A percentile compares a stretch with the other conserved stretches of the same genome.
These are phyloP conservation scores for Leptonema lineaticorne DNA, from an alignment of 1,140 invertebrate genomes.

Conservation along the genomic window DNA sequence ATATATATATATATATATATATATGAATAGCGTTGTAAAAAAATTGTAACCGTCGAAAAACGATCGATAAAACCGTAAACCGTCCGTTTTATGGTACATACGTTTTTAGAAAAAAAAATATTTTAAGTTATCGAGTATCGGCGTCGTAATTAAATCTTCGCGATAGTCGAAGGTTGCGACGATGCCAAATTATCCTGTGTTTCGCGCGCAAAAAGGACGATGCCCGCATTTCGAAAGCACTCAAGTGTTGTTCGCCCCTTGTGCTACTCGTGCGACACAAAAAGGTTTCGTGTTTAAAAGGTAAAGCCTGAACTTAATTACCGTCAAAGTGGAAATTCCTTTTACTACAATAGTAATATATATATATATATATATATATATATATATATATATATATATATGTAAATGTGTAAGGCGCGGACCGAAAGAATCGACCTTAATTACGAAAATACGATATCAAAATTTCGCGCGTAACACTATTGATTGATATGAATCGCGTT, in stretches of 20 bases:
- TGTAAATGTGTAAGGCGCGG: neutral
- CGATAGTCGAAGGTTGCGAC: neutral
- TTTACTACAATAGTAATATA: neutral
- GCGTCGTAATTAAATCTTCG: neutral
- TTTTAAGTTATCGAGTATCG: too few species aligned
- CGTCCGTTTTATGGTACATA: too few species aligned
- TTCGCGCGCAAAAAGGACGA: too few species aligned
- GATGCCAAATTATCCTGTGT: neutral
- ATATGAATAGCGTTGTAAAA: too few species aligned
- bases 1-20: too few species aligned
- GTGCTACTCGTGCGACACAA: neutral
- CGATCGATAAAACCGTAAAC: too few species aligned
- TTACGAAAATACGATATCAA: neutral
- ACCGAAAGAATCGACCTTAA: too few species aligned
- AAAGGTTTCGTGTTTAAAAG: neutral
- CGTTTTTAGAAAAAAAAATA: too few species aligned
- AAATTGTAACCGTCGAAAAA: too few species aligned
- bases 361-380: neutral
- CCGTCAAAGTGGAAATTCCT: conserved; percentile 20
- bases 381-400: neutral
- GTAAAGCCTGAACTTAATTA: conserved; percentile 26
- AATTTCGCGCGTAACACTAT: neutral
- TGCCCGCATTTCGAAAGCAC: neutral
- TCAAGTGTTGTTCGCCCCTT: neutral
- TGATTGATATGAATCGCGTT: neutral